Percentiles rank a stretch among this genome's conserved stretches.
Conservation (phyloP, 2,888 invertebrate species). For the Caenorhabditis sp. region DNA sequence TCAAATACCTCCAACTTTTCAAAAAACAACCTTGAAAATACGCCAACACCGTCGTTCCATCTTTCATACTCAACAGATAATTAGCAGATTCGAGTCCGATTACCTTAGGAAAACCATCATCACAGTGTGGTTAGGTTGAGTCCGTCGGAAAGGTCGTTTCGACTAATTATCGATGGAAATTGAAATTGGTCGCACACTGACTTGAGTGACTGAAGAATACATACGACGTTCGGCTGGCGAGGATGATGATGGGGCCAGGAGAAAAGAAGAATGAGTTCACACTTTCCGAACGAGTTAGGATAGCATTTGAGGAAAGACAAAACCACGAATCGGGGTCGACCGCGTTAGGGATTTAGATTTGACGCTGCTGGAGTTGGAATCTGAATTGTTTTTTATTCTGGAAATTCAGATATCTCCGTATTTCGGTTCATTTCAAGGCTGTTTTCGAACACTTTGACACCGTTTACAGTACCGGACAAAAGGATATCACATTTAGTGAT, state of each 20-base stretch:
- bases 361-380: too few species aligned
- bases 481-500: too few species aligned
- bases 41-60: background rate
- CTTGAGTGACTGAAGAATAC: conserved; percentile 14
- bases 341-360: too few species aligned
- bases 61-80: conserved; percentile 43
- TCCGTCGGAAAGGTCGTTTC: conserved; percentile 56
- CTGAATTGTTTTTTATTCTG: too few species aligned
- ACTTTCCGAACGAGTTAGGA: background rate
- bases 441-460: too few species aligned
- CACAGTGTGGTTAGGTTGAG: conserved; percentile 1
- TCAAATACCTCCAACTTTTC: too few species aligned
- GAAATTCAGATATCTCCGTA: too few species aligned
- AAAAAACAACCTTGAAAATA: conserved; percentile 40
- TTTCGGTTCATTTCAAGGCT: too few species aligned
- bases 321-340: too few species aligned
- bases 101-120: conserved; percentile 26
- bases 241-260: background rate
- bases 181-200: conserved; percentile 32
- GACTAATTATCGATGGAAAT: conserved; percentile 65
- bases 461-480: too few species aligned
- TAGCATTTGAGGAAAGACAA: too few species aligned
- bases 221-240: conserved; percentile 2
- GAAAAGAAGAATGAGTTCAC: background rate
- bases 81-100: conserved; percentile 55